Conservation (phyloP, 2,113 vertebrate genomes). For the Sylvia atricapilla region DNA sequence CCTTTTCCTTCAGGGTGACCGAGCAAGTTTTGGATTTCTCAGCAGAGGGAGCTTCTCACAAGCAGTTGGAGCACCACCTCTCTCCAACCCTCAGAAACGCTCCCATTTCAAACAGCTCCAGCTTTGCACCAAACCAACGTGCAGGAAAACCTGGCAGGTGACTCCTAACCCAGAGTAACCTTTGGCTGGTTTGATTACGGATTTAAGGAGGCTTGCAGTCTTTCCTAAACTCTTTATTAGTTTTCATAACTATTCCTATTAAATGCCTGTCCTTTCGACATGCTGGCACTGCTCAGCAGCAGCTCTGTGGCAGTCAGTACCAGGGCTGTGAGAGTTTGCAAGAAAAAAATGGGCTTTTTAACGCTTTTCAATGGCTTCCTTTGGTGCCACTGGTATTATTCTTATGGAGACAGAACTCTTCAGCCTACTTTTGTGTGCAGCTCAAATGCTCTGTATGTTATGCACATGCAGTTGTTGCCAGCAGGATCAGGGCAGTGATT, state of each 20-base stretch:
- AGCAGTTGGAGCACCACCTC: not conserved
- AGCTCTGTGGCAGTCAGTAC: constrained; percentile 8
- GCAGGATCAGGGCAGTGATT: not conserved
- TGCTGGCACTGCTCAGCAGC: not conserved
- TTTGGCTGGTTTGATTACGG: rapidly evolving
- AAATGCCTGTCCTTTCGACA: rapidly evolving
- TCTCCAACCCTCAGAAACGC: not conserved
- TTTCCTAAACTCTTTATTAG: not conserved
- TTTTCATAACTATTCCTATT: not conserved
- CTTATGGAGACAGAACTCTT: not conserved
- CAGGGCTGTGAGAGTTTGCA: not conserved
- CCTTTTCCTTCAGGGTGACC: rapidly evolving
- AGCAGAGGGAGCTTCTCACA: constrained; percentile 63
- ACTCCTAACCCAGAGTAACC: not conserved
- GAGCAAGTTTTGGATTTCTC: not conserved
- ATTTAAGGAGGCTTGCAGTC: not conserved
- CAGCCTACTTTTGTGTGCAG: not conserved
- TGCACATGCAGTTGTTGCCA: not conserved
- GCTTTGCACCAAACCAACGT: rapidly evolving
- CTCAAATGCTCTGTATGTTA: not conserved
- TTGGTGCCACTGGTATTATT: not conserved
- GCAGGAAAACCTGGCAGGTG: not conserved
- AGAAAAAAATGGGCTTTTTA: not conserved
- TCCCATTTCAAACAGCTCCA: not conserved
- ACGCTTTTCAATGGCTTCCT: not conserved